These are phyloP conservation scores for Pristiophorus japonicus DNA, from an alignment of 2,113 vertebrate genomes.

Conservation along the genomic window DNA sequence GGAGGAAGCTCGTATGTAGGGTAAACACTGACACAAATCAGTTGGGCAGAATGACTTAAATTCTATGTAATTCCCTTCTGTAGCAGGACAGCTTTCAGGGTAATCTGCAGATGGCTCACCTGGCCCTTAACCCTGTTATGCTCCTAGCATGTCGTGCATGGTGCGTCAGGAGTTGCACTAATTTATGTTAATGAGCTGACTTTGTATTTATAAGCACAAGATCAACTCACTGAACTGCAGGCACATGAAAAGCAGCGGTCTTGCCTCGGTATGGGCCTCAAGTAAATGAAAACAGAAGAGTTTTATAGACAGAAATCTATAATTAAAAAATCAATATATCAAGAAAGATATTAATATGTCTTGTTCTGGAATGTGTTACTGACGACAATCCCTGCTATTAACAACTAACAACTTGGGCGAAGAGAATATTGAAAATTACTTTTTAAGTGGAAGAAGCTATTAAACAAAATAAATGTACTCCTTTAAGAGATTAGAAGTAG, in stretches of 20 bases:
- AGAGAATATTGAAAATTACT: background rate
- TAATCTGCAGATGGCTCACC: background rate
- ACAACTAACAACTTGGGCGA: background rate
- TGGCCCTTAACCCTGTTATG: too few species aligned
- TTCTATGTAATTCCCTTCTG: background rate
- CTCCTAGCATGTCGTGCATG: background rate
- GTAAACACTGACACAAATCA: background rate
- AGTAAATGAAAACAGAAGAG: background rate
- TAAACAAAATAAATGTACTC: background rate
- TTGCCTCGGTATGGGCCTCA: background rate
- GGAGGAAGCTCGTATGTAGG: background rate
- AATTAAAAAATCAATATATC: conserved; percentile 5
- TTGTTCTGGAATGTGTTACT: background rate
- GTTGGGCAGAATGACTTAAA: background rate
- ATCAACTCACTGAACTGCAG: background rate
- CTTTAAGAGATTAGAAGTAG: conserved; percentile 2
- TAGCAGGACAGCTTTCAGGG: background rate
- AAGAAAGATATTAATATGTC: background rate
- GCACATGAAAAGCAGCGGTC: background rate
- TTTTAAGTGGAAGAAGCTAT: background rate
- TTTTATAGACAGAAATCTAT: background rate
- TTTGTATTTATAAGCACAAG: background rate
- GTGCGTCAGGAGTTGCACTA: background rate
- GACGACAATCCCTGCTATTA: background rate
- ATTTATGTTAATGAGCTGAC: background rate